Conservation (phyloP, 1,140 invertebrate genomes). For the Manduca sexta region DNA sequence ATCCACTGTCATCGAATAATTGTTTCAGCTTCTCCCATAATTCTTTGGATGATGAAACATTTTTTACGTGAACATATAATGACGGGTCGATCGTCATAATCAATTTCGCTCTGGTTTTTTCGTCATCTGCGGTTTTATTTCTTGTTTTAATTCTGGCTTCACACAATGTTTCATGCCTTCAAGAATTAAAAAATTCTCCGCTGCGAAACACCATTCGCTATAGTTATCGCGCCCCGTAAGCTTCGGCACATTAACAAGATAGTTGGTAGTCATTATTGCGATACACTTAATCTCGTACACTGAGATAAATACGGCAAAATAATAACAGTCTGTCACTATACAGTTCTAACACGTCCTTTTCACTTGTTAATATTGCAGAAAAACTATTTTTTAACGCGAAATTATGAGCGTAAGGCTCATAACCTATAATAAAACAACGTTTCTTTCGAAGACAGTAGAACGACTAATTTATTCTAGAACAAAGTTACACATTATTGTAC, state of each 20-base stretch:
- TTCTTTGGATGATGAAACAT: constrained; percentile 17
- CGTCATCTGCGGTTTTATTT: not conserved
- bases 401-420: no score
- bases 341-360: no score
- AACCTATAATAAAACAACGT: no score
- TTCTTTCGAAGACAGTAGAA: no score
- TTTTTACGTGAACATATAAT: constrained; percentile 34
- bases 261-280: no score
- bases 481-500: no score
- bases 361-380: no score
- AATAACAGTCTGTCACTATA: no score
- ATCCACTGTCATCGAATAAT: constrained; percentile 23
- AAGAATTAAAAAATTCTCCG: constrained; percentile 12
- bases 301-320: no score
- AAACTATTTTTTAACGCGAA: no score
- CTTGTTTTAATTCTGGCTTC: constrained; percentile 6
- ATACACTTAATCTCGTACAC: no score
- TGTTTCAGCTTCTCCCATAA: constrained; percentile 31
- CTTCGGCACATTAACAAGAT: not conserved
- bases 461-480: no score
- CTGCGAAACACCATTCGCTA: constrained; percentile 8
- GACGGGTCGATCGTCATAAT: constrained; percentile 10
- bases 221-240: constrained; percentile 1
- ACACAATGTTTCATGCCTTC: constrained; percentile 8
- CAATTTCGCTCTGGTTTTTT: constrained; percentile 10